phyloP scores from a whole-genome alignment of 1,140 invertebrate genomes.

The Stegodyphus mimosarum region DNA sequence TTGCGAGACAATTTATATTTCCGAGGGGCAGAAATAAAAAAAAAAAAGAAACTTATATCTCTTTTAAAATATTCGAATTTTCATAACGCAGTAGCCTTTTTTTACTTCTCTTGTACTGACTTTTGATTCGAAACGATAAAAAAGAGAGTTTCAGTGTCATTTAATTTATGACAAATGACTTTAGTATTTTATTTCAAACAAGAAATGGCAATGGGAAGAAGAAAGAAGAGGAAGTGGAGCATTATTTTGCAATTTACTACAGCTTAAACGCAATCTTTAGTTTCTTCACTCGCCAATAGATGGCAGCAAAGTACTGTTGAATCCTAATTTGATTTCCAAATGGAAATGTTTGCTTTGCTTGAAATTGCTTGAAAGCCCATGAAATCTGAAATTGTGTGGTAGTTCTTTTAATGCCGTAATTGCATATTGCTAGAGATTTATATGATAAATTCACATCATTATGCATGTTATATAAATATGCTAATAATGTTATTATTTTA shows the following conservation, averaged over 20 bases:
- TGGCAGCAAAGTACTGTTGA: conserved; percentile 27
- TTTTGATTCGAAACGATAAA: conserved; percentile 47
- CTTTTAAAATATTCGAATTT: conserved; percentile 58
- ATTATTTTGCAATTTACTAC: conserved; percentile 52
- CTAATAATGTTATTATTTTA: too few relatives aligned
- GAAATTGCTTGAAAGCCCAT: too few relatives aligned
- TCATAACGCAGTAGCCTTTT: conserved; percentile 39
- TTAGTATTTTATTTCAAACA: conserved; percentile 39
- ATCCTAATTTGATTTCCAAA: too few relatives aligned
- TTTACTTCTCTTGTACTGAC: background rate
- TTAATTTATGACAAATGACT: conserved; percentile 59
- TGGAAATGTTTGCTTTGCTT: too few relatives aligned
- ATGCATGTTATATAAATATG: too few relatives aligned
- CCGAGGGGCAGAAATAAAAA: background rate
- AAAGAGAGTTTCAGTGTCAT: conserved; percentile 54
- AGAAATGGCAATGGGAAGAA: background rate
- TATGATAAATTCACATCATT: too few relatives aligned
- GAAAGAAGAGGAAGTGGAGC: conserved; percentile 9
- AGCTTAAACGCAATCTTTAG: background rate
- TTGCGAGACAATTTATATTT: conserved; percentile 53
- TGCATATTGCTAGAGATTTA: too few relatives aligned
- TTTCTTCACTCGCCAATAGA: conserved; percentile 7
- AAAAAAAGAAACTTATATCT: conserved; percentile 14
- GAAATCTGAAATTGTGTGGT: too few relatives aligned
- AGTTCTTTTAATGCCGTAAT: too few relatives aligned